Conservation (phyloP, 2,888 invertebrate genomes). For the Esperia sulphurella region DNA sequence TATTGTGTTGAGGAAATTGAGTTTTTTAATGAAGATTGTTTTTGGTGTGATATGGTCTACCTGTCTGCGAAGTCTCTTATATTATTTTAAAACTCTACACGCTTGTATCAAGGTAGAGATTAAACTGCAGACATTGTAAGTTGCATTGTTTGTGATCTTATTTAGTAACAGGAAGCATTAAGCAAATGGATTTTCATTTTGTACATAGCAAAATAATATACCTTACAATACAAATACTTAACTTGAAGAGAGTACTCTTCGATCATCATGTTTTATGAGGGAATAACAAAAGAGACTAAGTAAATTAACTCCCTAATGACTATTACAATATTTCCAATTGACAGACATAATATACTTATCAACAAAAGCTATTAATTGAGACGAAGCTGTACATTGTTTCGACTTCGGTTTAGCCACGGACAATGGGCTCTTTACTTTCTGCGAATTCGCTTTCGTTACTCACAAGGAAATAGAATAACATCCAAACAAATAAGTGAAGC, state of each 20-base stretch:
- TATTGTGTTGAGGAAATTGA: slow-evolving; percentile 53
- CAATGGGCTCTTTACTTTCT: slow-evolving; percentile 47
- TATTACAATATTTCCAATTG: slow-evolving; percentile 17
- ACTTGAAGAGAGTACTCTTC: too few species aligned
- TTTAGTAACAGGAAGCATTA: too few species aligned
- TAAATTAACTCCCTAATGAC: background rate
- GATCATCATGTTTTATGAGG: background rate
- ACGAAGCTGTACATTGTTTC: slow-evolving; percentile 23
- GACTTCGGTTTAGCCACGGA: slow-evolving; percentile 26
- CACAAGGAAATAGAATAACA: slow-evolving; percentile 52
- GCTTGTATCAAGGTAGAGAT: too few species aligned
- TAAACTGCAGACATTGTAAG: too few species aligned
- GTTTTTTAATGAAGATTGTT: slow-evolving; percentile 21
- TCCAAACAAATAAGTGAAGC: slow-evolving; percentile 64
- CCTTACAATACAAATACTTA: too few species aligned
- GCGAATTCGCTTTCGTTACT: slow-evolving; percentile 52
- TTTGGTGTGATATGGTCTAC: background rate
- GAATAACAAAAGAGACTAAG: too few species aligned
- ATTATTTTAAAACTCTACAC: background rate
- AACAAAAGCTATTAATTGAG: slow-evolving; percentile 29
- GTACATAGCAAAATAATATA: too few species aligned
- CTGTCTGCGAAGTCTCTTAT: background rate
- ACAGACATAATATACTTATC: slow-evolving; percentile 18
- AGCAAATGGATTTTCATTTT: too few species aligned
- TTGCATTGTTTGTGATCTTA: too few species aligned